phyloP scores from a whole-genome alignment of 2,113 vertebrate species.

The Penelope pileata region DNA sequence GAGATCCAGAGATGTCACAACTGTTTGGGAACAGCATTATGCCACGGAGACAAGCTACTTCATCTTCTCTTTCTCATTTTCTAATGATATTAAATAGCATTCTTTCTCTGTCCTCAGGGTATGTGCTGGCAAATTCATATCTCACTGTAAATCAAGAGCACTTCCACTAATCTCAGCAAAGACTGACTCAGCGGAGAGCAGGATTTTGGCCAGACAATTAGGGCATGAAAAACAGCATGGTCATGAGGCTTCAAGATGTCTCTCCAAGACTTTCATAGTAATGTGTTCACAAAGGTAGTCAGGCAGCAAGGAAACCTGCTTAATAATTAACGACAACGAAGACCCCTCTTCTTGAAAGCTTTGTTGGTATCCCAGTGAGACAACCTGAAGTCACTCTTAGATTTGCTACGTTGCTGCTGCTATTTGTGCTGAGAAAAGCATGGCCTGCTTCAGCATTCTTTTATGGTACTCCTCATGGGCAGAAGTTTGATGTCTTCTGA shows the following conservation, averaged over 20 bases:
- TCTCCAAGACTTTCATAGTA: not conserved
- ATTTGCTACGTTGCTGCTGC: not conserved
- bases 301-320: not conserved
- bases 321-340: slow-evolving; percentile 9
- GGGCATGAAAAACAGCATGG: not conserved
- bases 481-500: not conserved
- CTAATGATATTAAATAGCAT: slow-evolving; percentile 23
- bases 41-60: slow-evolving; percentile 19
- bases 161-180: slow-evolving; percentile 33
- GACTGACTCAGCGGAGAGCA: not conserved
- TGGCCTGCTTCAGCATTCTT: not conserved
- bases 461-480: not conserved
- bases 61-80: slow-evolving; percentile 17
- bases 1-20: not conserved
- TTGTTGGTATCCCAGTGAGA: not conserved
- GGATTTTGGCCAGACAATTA: slow-evolving; percentile 13
- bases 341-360: not conserved
- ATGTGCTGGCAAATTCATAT: not conserved
- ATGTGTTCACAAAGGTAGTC: not conserved
- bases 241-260: not conserved
- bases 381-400: not conserved
- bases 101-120: not conserved
- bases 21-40: not conserved
- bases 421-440: not conserved
- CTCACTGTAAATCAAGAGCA: slow-evolving; percentile 19